A percentile compares a stretch with the other conserved stretches of the same genome.
Conservation (phyloP, 1,140 invertebrate genomes). For the Drosophila gunungcola region DNA sequence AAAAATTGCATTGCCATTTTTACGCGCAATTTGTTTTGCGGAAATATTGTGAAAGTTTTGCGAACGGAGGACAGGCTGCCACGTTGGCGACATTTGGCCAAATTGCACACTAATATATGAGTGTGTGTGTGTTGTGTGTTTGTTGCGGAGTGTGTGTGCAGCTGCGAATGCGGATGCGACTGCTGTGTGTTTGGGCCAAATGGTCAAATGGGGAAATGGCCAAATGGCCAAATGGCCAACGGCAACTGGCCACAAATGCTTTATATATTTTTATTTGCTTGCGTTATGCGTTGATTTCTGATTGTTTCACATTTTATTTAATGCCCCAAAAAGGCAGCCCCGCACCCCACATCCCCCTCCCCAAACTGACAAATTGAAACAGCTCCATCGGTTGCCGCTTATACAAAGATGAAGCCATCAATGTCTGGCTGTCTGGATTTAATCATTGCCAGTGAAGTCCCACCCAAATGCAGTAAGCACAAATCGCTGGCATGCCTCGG, state of each 20-base stretch:
- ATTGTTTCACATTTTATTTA: conserved; percentile 82
- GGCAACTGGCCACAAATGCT: conserved; percentile 73
- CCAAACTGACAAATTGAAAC: conserved; percentile 16
- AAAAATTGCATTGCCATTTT: conserved; percentile 83
- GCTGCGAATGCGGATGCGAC: conserved; percentile 11
- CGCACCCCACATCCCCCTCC: conserved; percentile 1
- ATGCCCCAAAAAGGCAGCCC: conserved; percentile 39
- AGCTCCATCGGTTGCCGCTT: conserved; percentile 25
- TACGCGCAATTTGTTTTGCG: conserved; percentile 82
- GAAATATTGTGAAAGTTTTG: conserved; percentile 82
- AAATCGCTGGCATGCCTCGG: conserved; percentile 68
- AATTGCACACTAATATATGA: conserved; percentile 78
- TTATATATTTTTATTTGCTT: conserved; percentile 76
- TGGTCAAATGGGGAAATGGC: conserved; percentile 34
- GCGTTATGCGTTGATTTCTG: conserved; percentile 77
- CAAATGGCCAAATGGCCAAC: conserved; percentile 51
- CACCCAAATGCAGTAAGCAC: conserved; percentile 78
- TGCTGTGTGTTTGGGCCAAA: conserved; percentile 36
- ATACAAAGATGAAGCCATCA: conserved; percentile 52
- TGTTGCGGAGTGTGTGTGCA: background rate
- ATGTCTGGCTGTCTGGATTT: conserved; percentile 67
- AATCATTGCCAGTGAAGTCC: conserved; percentile 50
- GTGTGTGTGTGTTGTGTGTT: conserved; percentile 17
- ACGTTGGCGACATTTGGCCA: conserved; percentile 81
- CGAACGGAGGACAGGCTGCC: conserved; percentile 63